Evolutionary conservation across 1,140 invertebrate species (phyloP).

Genomic region (Drosophila seguyi): DNA sequence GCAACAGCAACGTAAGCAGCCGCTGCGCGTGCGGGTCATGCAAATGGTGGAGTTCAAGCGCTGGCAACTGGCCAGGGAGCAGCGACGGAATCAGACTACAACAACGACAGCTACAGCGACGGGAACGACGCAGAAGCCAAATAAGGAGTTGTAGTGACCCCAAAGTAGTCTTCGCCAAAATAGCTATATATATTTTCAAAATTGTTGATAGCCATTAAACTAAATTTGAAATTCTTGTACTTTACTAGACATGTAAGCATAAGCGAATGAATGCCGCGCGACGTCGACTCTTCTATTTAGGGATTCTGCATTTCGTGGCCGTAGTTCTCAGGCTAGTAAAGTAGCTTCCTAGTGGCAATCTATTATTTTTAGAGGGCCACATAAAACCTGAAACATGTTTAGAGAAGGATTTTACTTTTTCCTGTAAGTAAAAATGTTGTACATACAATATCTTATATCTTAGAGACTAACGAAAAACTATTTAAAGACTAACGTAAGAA

Average conservation of each 20-base stretch:
- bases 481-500: constrained; percentile 49
- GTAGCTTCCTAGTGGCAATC: constrained; percentile 52
- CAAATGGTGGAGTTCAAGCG: constrained; percentile 84
- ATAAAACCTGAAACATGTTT: constrained; percentile 41
- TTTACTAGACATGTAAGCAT: constrained; percentile 53
- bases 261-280: neutral
- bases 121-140: constrained; percentile 58
- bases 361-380: constrained; percentile 36
- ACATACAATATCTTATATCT: constrained; percentile 52
- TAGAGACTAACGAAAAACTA: constrained; percentile 34
- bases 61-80: constrained; percentile 78
- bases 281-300: constrained; percentile 1
- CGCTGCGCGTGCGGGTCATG: constrained; percentile 72
- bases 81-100: constrained; percentile 57
- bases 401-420: constrained; percentile 63
- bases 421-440: constrained; percentile 67
- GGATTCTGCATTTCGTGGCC: constrained; percentile 46
- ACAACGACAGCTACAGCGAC: constrained; percentile 33
- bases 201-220: constrained; percentile 33
- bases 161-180: constrained; percentile 55
- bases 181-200: constrained; percentile 25
- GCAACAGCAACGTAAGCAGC: constrained; percentile 39
- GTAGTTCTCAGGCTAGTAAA: constrained; percentile 42
- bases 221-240: constrained; percentile 55
- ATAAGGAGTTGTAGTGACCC: constrained; percentile 79